These are phyloP conservation scores for Drosophila nr. medialis DNA, from an alignment of 2,888 invertebrate genomes.

Conservation along the genomic window DNA sequence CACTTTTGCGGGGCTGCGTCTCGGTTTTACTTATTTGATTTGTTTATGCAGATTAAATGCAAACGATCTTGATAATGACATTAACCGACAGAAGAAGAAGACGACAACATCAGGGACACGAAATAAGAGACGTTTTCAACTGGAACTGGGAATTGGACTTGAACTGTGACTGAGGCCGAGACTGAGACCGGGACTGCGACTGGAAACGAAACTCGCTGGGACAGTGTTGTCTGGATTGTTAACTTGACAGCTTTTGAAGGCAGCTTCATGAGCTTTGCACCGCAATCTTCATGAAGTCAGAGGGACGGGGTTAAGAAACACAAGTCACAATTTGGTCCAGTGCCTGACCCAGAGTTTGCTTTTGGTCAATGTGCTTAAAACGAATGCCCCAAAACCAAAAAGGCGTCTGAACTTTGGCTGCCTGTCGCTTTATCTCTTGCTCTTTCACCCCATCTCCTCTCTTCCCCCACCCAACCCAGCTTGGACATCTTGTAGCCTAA, in stretches of 20 bases:
- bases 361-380: constrained; percentile 74
- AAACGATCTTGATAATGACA: constrained; percentile 84
- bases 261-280: constrained; percentile 69
- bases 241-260: constrained; percentile 83
- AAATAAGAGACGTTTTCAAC: constrained; percentile 53
- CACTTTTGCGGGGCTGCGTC: constrained; percentile 64
- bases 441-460: constrained; percentile 4
- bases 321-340: constrained; percentile 25
- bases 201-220: constrained; percentile 22
- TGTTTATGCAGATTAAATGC: constrained; percentile 83
- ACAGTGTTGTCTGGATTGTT: constrained; percentile 76
- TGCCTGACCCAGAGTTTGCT: constrained; percentile 67
- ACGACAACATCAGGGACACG: constrained; percentile 61
- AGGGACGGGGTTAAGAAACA: constrained; percentile 13
- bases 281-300: constrained; percentile 64
- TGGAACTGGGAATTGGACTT: constrained; percentile 35
- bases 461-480: not conserved
- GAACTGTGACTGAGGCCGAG: constrained; percentile 18
- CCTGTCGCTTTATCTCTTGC: constrained; percentile 25
- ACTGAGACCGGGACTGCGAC: constrained; percentile 27
- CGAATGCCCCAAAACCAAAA: constrained; percentile 68
- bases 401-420: constrained; percentile 67
- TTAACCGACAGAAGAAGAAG: constrained; percentile 81
- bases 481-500: constrained; percentile 65
- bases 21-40: constrained; percentile 77